Evolutionary conservation across 2,797 vertebrate genomes (phyloP).

Genomic region (Ispidina picta): DNA sequence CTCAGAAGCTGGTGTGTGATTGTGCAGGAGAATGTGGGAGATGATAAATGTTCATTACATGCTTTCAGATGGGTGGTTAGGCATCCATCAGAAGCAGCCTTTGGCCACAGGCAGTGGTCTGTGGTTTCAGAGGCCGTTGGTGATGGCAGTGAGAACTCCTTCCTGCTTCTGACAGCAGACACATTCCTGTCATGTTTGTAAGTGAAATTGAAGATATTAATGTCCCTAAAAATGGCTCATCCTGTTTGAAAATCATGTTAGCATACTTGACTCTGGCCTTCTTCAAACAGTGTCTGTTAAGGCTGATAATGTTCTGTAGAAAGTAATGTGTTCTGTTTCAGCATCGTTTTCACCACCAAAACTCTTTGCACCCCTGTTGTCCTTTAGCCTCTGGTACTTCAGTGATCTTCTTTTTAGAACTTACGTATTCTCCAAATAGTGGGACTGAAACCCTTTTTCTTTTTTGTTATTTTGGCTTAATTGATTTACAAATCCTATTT

Average conservation of each 20-base stretch:
- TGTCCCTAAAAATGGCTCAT: conserved; percentile 42
- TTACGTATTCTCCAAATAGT: neutral
- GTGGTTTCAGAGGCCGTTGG: neutral
- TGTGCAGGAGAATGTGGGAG: neutral
- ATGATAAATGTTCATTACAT: accelerated
- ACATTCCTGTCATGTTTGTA: conserved; percentile 26
- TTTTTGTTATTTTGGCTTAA: neutral
- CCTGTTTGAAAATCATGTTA: conserved; percentile 40
- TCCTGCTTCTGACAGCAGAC: conserved; percentile 22
- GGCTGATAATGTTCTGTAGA: neutral
- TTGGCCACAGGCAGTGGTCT: neutral
- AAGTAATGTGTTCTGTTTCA: conserved; percentile 12
- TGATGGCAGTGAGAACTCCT: conserved; percentile 13
- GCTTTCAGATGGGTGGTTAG: neutral
- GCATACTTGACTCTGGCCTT: conserved; percentile 21
- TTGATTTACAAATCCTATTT: neutral
- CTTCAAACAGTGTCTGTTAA: neutral
- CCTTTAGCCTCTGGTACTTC: neutral
- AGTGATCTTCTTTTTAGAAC: neutral
- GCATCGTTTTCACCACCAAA: neutral
- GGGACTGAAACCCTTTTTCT: neutral
- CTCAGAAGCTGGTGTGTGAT: neutral
- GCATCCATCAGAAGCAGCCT: neutral
- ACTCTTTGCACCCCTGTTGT: neutral
- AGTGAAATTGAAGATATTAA: conserved; percentile 48